Evolutionary conservation across 1,140 invertebrate species (phyloP).

Genomic region (Tetranychus cinnabarinus): DNA sequence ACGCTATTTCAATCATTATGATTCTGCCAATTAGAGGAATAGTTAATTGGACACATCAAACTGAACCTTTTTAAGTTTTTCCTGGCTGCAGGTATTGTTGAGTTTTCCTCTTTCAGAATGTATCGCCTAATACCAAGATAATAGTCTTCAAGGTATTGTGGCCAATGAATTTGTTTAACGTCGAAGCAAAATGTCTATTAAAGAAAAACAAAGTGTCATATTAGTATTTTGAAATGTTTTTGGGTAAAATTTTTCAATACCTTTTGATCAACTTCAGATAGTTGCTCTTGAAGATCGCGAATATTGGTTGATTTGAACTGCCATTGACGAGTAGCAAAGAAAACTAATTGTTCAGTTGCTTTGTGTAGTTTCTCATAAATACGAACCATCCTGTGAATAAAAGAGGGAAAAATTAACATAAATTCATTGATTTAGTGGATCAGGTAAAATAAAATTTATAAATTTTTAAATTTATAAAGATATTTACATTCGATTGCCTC

Average conservation of each 20-base stretch:
- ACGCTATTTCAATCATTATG: background rate
- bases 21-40: background rate
- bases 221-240: background rate
- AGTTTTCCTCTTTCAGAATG: conserved; percentile 52
- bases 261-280: conserved; percentile 34
- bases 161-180: conserved; percentile 40
- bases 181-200: conserved; percentile 35
- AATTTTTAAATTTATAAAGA: background rate
- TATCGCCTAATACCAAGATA: conserved; percentile 45
- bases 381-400: background rate
- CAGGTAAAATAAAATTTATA: background rate
- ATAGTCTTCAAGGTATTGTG: conserved; percentile 40
- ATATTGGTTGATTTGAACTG: conserved; percentile 48
- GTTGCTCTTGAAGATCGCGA: conserved; percentile 28
- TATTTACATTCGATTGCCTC: conserved; percentile 34
- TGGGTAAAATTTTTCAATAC: background rate
- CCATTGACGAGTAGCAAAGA: conserved; percentile 60
- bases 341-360: conserved; percentile 37
- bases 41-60: background rate
- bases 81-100: conserved; percentile 45
- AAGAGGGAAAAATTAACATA: conserved; percentile 16
- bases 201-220: background rate
- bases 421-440: background rate
- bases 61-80: conserved; percentile 18
- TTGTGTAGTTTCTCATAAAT: background rate